These are phyloP conservation scores for Gobio gobio DNA, from an alignment of 2,113 vertebrate species.

Conservation along the genomic window DNA sequence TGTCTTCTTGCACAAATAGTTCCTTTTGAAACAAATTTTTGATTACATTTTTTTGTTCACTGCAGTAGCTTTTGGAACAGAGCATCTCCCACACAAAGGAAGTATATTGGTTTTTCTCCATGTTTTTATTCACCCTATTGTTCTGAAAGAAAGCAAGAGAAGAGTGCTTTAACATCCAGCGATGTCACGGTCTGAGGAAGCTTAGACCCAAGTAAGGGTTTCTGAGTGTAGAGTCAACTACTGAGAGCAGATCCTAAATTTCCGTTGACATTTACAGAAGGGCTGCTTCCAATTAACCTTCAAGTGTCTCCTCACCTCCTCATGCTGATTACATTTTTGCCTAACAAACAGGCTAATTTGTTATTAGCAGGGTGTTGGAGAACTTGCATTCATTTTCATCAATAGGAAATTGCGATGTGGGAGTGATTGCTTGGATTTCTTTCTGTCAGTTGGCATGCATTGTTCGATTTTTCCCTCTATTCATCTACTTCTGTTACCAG, in stretches of 20 bases:
- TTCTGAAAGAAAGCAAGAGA: constrained; percentile 54
- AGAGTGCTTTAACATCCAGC: constrained; percentile 64
- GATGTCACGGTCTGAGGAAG: constrained; percentile 70
- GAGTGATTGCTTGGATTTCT: constrained; percentile 50
- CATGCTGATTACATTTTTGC: constrained; percentile 76
- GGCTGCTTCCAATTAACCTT: constrained; percentile 83
- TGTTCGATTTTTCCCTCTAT: constrained; percentile 42
- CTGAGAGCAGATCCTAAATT: constrained; percentile 75
- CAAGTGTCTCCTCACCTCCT: constrained; percentile 78
- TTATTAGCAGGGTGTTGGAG: constrained; percentile 77
- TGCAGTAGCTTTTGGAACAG: constrained; percentile 44
- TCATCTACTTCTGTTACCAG: constrained; percentile 40
- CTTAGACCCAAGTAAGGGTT: constrained; percentile 69
- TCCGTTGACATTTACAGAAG: constrained; percentile 81
- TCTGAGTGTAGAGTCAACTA: constrained; percentile 78
- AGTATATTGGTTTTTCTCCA: constrained; percentile 22
- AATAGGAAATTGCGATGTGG: constrained; percentile 51
- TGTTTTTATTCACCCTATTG: constrained; percentile 58
- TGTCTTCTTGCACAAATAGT: too few species aligned
- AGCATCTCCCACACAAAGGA: constrained; percentile 41
- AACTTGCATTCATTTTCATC: constrained; percentile 66
- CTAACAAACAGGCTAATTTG: constrained; percentile 81
- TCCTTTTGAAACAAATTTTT: neutral
- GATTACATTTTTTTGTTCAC: neutral
- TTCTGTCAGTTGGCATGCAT: constrained; percentile 46